Evolutionary conservation across 2,888 invertebrate genomes (phyloP).

Genomic region (Ormyrus nitidulus): DNA sequence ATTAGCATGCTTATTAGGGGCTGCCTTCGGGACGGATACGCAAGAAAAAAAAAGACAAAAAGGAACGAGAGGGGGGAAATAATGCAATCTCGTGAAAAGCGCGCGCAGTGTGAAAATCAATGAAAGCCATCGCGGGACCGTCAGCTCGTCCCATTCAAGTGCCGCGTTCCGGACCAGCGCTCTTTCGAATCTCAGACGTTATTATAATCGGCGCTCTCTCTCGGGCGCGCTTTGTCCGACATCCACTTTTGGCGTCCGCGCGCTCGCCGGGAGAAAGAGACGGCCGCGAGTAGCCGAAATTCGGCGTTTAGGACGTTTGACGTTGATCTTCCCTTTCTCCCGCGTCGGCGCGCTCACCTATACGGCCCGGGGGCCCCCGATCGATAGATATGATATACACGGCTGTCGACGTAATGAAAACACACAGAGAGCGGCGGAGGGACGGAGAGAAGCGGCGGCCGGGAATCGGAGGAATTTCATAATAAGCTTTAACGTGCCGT

Average conservation of each 20-base stretch:
- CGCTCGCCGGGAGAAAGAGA: background rate
- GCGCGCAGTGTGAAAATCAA: conserved; percentile 41
- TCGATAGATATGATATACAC: conserved; percentile 23
- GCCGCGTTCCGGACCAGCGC: conserved; percentile 64
- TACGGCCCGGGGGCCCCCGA: background rate
- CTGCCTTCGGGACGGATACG: background rate
- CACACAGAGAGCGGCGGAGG: background rate
- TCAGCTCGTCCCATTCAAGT: conserved; percentile 56
- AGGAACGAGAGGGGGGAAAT: background rate
- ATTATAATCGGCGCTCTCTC: conserved; percentile 14
- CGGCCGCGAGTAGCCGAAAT: conserved; percentile 6
- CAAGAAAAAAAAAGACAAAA: background rate
- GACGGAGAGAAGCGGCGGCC: background rate
- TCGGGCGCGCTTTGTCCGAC: conserved; percentile 34
- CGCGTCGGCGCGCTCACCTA: no score
- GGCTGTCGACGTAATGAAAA: conserved; percentile 32
- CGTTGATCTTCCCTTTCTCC: conserved; percentile 23
- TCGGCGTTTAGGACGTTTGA: conserved; percentile 30
- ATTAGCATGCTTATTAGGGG: conserved; percentile 51
- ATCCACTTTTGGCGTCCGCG: conserved; percentile 40
- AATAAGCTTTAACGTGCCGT: conserved; percentile 42
- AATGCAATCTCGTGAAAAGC: conserved; percentile 28
- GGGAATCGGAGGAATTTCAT: conserved; percentile 45
- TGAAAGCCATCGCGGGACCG: conserved; percentile 22
- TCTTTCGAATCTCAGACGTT: conserved; percentile 61